Conservation (phyloP, 2,113 vertebrate genomes). For the Drymodes brunneopygia region DNA sequence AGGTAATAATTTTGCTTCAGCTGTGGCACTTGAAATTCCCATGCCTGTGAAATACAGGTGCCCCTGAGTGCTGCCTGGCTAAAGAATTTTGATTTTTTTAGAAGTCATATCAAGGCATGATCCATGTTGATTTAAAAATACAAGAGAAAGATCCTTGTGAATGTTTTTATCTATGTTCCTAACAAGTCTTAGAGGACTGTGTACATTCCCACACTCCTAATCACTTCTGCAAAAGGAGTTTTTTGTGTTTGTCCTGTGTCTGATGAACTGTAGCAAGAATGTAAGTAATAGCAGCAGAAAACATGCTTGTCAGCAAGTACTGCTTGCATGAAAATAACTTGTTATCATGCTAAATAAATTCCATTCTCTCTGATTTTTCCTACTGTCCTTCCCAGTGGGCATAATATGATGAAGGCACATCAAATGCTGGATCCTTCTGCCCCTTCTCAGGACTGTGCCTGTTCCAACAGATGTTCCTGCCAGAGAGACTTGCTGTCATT, state of each 20-base stretch:
- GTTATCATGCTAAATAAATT: background rate
- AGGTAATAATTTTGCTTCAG: background rate
- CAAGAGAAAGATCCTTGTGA: background rate
- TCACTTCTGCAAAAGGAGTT: background rate
- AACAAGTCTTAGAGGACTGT: background rate
- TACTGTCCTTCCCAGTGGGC: background rate
- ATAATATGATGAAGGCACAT: background rate
- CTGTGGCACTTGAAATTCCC: background rate
- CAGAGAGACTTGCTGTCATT: background rate
- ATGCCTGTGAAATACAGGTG: background rate
- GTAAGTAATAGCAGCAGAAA: background rate
- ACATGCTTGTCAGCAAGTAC: background rate
- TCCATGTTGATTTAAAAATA: background rate
- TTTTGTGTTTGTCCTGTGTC: background rate
- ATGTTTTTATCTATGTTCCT: background rate
- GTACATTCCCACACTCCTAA: background rate
- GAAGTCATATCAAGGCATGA: background rate
- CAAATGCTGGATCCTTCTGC: rapidly evolving
- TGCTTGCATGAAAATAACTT: background rate
- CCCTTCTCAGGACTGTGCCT: no score
- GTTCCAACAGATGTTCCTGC: background rate
- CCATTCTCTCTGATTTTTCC: background rate
- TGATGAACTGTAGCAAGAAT: background rate
- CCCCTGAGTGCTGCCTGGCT: background rate
- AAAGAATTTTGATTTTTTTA: background rate